Evolutionary conservation across 1,140 invertebrate species (phyloP).

Genomic region (Trichoplusia ni): DNA sequence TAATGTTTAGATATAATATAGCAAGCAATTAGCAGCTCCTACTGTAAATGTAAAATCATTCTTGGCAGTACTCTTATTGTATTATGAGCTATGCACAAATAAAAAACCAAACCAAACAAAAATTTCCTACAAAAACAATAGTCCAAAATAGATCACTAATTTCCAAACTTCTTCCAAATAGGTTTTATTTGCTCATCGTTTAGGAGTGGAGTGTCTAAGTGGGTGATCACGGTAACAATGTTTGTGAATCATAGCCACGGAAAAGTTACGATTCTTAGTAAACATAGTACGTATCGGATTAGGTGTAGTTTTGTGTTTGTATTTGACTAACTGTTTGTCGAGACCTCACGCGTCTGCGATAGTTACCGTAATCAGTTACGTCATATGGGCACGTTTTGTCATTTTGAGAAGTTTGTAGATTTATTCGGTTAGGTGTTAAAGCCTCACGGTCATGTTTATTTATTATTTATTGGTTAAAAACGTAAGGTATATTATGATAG

Average conservation of each 20-base stretch:
- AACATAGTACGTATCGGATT: constrained; percentile 31
- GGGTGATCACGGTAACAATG: constrained; percentile 32
- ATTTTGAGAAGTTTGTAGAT: neutral
- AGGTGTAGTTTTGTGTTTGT: constrained; percentile 28
- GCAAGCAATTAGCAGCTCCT: no score
- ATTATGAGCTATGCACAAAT: no score
- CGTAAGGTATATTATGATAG: no score
- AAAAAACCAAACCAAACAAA: no score
- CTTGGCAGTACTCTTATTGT: no score
- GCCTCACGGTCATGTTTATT: no score
- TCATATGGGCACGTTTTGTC: neutral
- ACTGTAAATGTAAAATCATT: no score
- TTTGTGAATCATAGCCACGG: constrained; percentile 27
- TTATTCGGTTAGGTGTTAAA: no score
- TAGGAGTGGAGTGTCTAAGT: constrained; percentile 23
- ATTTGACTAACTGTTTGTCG: constrained; percentile 12
- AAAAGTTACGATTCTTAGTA: constrained; percentile 29
- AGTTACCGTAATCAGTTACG: neutral
- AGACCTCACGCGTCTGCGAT: constrained; percentile 9
- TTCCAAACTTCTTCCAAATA: neutral
- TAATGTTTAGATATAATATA: no score
- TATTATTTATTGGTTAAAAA: no score
- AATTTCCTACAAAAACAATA: neutral
- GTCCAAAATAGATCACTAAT: no score
- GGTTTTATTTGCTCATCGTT: constrained; percentile 13